Percentiles rank a stretch among this genome's conserved stretches.
phyloP scores from a whole-genome alignment of 1,140 invertebrate genomes.

The Oncopodura yosiiana region DNA sequence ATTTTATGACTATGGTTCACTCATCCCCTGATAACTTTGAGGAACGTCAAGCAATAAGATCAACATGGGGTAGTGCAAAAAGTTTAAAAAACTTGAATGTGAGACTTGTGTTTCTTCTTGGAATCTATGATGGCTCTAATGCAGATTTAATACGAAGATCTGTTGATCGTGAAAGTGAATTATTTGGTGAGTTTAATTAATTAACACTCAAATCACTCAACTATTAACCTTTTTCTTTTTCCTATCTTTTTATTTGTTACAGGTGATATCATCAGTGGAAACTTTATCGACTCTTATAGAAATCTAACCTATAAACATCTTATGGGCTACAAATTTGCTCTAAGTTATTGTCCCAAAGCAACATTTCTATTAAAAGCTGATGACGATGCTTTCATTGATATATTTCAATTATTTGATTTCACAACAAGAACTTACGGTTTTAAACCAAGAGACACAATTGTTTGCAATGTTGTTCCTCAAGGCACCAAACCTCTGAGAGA shows the following conservation, averaged over 20 bases:
- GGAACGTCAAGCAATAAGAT: slow-evolving; percentile 39
- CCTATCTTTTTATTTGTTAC: slow-evolving; percentile 32
- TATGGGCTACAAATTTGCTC: slow-evolving; percentile 44
- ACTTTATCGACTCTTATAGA: slow-evolving; percentile 42
- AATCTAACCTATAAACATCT: slow-evolving; percentile 46
- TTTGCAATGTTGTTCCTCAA: slow-evolving; percentile 40
- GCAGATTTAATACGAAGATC: slow-evolving; percentile 25
- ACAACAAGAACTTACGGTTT: slow-evolving; percentile 36
- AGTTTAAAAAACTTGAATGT: slow-evolving; percentile 28
- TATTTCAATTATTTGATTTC: slow-evolving; percentile 41
- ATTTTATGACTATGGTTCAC: slow-evolving; percentile 38
- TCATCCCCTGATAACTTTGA: slow-evolving; percentile 40
- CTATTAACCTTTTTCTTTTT: slow-evolving; percentile 5
- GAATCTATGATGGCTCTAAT: slow-evolving; percentile 2
- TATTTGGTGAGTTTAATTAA: slow-evolving; percentile 18
- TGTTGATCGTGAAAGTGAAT: slow-evolving; percentile 28
- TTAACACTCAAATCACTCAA: background rate
- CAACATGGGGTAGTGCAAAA: slow-evolving; percentile 34
- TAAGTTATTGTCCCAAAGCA: slow-evolving; percentile 40
- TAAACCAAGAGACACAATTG: slow-evolving; percentile 34
- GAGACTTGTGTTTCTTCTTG: slow-evolving; percentile 38
- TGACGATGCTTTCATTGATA: slow-evolving; percentile 48
- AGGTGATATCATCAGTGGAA: slow-evolving; percentile 41
- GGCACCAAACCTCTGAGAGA: slow-evolving; percentile 39
- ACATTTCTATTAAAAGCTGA: slow-evolving; percentile 46